Evolutionary conservation across 2,113 vertebrate genomes (phyloP).

Genomic region (Halichoeres trimaculatus): DNA sequence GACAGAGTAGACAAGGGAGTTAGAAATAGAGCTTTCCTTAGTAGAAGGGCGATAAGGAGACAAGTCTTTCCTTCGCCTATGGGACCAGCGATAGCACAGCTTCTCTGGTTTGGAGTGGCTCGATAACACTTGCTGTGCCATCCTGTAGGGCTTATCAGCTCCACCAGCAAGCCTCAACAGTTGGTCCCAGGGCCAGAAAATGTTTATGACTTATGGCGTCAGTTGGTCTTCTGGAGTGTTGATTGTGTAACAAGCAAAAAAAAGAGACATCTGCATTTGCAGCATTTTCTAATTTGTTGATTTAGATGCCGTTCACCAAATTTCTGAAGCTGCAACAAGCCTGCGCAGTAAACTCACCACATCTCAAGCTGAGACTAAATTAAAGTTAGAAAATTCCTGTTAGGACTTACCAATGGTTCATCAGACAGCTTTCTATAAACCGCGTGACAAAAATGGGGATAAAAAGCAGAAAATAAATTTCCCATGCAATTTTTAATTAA

Average conservation of each 20-base stretch:
- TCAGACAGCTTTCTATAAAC: conserved; percentile 3
- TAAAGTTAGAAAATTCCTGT: neutral
- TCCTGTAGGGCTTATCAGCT: conserved; percentile 76
- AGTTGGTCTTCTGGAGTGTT: conserved; percentile 44
- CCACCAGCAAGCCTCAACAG: conserved; percentile 54
- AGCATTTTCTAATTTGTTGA: neutral
- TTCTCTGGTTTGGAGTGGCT: conserved; percentile 38
- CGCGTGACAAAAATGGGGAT: neutral
- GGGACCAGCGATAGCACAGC: conserved; percentile 62
- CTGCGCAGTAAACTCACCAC: neutral
- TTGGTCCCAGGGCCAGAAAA: conserved; percentile 59
- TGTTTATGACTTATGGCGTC: conserved; percentile 66
- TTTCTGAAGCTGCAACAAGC: conserved; percentile 1
- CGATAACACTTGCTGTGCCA: conserved; percentile 73
- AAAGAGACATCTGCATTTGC: neutral
- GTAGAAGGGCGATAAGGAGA: conserved; percentile 63
- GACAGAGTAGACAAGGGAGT: conserved; percentile 10
- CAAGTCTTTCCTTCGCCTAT: conserved; percentile 52
- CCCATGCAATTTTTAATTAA: neutral
- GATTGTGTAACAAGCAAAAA: conserved; percentile 24
- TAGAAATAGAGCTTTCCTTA: conserved; percentile 32
- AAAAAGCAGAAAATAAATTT: neutral
- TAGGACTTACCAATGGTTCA: neutral
- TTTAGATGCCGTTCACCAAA: neutral
- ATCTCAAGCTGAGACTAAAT: neutral